Evolutionary conservation across 2,113 vertebrate genomes (phyloP), one percentile per base, ranked within the genome.

Genomic region (Scopus umbretta): DNA sequence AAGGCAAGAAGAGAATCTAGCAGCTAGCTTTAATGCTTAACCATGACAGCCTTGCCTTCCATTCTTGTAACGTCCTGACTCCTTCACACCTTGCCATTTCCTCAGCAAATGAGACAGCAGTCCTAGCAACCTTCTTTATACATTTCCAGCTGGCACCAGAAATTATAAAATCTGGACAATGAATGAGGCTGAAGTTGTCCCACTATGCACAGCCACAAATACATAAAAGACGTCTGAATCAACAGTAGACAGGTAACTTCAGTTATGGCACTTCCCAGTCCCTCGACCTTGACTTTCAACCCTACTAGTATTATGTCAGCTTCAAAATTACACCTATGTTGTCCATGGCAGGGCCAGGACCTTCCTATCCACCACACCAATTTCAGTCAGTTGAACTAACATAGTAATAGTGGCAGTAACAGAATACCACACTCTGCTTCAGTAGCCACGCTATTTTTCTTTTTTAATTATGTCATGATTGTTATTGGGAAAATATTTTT

Each of bases 11-110:
- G 3, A 84, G 32, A 73, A 45, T 72, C n/a, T 4, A 82, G 38
- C 36, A 79, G 56, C 16, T 22, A 75, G 32, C n/a, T 23, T 36
- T 56, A 67, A 50, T 8, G 26, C 18, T 49, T 62, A 45, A 80
- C 29, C 12, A 16, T 14, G 12, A 55, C 79, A 66, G 59, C 27
- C 47, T 74, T 80, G 71, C 23, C 49, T 76, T 78, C 55, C 16
- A 8, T 59, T 76, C 32, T 47, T 47, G 9, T 27, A 84, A 43
- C 0, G 0, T 56, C 32, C 40, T 0, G 0, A 50, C 23, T 71
- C 43, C 21, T 79, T 68, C 34, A 68, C 36, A 92, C 9, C 3
- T 80, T 42, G 21, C 49, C 19, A 30, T 49, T 75, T 68, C 83
- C 74, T 52, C 61, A 89, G 76, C 56, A 79, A 81, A 91, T 23